These are phyloP conservation scores for Cirrhinus mrigala DNA, from an alignment of 2,797 vertebrate species.

Conservation along the genomic window DNA sequence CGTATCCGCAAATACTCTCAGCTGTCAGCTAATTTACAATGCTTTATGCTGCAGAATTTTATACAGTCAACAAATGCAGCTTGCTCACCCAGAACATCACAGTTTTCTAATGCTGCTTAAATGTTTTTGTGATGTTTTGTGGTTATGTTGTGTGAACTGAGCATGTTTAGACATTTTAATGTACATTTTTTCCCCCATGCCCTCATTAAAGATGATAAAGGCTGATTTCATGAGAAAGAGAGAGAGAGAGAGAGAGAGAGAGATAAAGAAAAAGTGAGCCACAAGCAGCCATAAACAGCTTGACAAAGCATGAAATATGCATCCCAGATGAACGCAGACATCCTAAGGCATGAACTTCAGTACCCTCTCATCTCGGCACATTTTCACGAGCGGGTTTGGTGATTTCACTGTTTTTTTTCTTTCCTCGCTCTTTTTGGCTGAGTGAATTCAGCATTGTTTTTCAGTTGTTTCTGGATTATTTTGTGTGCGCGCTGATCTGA, in stretches of 20 bases:
- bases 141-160: conserved; percentile 6
- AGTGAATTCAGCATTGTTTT: conserved; percentile 47
- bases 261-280: conserved; percentile 49
- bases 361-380: conserved; percentile 36
- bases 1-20: conserved; percentile 58
- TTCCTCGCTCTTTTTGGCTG: conserved; percentile 42
- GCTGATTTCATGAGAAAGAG: conserved; percentile 38
- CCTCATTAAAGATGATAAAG: conserved; percentile 26
- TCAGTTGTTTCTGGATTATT: conserved; percentile 63
- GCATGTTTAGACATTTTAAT: background rate
- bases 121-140: background rate
- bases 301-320: conserved; percentile 65
- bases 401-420: conserved; percentile 5
- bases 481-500: conserved; percentile 59
- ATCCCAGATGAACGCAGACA: conserved; percentile 49
- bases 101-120: background rate
- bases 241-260: conserved; percentile 16
- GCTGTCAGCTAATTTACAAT: conserved; percentile 40
- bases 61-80: background rate
- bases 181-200: background rate
- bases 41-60: background rate
- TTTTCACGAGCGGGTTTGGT: background rate
- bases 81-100: background rate
- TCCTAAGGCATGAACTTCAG: conserved; percentile 42
- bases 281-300: conserved; percentile 48